Base-by-base conservation (phyloP, 1,140 invertebrate species). In the Drosophila fuyamai region DNA sequence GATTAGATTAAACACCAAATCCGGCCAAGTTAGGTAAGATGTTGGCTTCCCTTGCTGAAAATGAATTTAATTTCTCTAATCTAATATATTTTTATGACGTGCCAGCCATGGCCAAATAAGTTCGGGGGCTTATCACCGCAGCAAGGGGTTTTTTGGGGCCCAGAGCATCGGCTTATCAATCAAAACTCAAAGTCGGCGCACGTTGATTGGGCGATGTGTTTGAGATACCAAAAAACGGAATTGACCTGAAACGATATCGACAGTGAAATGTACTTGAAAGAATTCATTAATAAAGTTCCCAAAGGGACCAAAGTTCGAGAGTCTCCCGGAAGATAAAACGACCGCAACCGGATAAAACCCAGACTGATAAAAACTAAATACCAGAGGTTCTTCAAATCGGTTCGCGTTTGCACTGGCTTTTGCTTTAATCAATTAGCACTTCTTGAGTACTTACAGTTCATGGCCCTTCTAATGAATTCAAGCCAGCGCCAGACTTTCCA, bases 381-480 rank as follows among this genome's bases (percentile, higher is more conserved):
- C 51, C 23, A 14, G 23, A 9, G 41, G 23, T n/a, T 23, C n/a
- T 14, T 8, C 8, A 43, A 47, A 38, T 47, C 48, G 36, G 38
- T 35, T 32, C 12, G 48, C 35, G 29, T 7, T 29, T 63, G 44
- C 23, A 23, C 23, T 23, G 2, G 23, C 54, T 55, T 51, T 18
- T 14, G 27, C 14, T 54, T 50, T 46, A 57, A 51, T 10, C 48
- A 51, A 4, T 51, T 35, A 38, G 13, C 46, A 48, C 35, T 54
- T 13, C 27, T 29, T 32, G 35, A 48, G 32, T 35, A 14, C 43
- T 10, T 4, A 51, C 72, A 63, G 78, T 78, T 86, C 75, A 70
- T 50, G 76, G 76, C 47, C 81, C 76, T 63, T 57, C 40, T 75
- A 86, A 85, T 86, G 79, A 71, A 86, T 86, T 86, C 72, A 43